Percentiles rank a stretch among this genome's conserved stretches.
These are phyloP conservation scores for Oxyruncus cristatus DNA, from an alignment of 2,113 vertebrate genomes.

Conservation along the genomic window DNA sequence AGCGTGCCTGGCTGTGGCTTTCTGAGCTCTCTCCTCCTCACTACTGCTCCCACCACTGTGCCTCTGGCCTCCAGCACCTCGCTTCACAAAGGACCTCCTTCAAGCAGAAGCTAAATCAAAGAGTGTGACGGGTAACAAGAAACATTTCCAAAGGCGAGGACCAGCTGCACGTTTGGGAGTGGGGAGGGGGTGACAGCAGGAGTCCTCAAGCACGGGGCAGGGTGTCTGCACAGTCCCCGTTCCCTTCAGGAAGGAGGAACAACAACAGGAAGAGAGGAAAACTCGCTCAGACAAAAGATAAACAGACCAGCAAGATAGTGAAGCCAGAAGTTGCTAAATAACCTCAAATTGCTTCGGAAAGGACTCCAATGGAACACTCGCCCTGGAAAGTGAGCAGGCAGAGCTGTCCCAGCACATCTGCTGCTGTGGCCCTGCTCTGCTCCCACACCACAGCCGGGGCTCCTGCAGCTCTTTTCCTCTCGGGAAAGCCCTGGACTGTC, in stretches of 20 bases:
- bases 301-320: constrained; percentile 5
- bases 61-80: background rate
- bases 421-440: rapidly evolving
- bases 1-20: background rate
- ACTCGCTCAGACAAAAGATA: background rate
- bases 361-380: background rate
- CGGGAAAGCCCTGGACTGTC: background rate
- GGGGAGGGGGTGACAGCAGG: background rate
- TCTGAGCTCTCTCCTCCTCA: background rate
- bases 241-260: background rate
- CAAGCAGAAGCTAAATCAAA: background rate
- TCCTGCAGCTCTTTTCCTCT: background rate
- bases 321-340: constrained; percentile 48
- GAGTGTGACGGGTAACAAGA: background rate
- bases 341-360: background rate
- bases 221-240: rapidly evolving
- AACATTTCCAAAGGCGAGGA: background rate
- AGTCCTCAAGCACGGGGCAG: rapidly evolving
- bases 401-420: background rate
- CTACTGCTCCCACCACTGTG: background rate
- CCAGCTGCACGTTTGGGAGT: background rate
- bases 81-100: rapidly evolving
- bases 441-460: rapidly evolving
- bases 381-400: background rate
- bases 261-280: constrained; percentile 39